These are phyloP conservation scores for Lepidocyrtinus sp. DNA, from an alignment of 2,888 invertebrate species.

Conservation along the genomic window DNA sequence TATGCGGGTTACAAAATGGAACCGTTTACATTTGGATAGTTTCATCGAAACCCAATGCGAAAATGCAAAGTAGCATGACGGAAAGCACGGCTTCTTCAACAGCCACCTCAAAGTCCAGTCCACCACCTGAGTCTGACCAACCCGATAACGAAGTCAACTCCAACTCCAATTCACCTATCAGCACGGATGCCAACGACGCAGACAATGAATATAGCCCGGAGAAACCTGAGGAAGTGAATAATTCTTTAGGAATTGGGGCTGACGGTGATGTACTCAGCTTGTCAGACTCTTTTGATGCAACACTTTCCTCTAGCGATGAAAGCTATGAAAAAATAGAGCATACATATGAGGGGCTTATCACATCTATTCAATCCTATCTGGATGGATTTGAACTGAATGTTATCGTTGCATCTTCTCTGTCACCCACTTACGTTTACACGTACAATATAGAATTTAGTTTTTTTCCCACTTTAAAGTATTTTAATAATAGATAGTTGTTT, in stretches of 20 bases:
- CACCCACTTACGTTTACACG: conserved; percentile 69
- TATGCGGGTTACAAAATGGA: conserved; percentile 69
- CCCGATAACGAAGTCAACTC: conserved; percentile 1
- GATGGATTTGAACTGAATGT: conserved; percentile 67
- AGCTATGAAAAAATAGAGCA: conserved; percentile 62
- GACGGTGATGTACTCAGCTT: conserved; percentile 34
- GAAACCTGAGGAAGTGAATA: conserved; percentile 25
- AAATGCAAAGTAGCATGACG: conserved; percentile 42
- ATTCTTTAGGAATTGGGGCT: conserved; percentile 19
- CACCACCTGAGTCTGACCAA: conserved; percentile 24
- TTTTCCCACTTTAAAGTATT: too few species aligned
- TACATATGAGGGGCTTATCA: conserved; percentile 67
- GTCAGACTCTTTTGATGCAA: conserved; percentile 39
- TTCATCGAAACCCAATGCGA: conserved; percentile 50
- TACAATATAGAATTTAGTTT: conserved; percentile 36
- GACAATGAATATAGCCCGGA: conserved; percentile 23
- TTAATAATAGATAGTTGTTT: too few species aligned
- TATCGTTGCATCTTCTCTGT: conserved; percentile 66
- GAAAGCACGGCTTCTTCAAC: conserved; percentile 47
- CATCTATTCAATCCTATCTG: conserved; percentile 63
- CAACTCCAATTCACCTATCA: conserved; percentile 16
- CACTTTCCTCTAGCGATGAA: conserved; percentile 46
- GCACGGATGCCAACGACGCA: not conserved
- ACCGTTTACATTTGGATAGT: conserved; percentile 64
- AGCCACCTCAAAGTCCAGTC: conserved; percentile 45